Base-by-base conservation (phyloP, 1,140 invertebrate species). In the Nomia melanderi region DNA sequence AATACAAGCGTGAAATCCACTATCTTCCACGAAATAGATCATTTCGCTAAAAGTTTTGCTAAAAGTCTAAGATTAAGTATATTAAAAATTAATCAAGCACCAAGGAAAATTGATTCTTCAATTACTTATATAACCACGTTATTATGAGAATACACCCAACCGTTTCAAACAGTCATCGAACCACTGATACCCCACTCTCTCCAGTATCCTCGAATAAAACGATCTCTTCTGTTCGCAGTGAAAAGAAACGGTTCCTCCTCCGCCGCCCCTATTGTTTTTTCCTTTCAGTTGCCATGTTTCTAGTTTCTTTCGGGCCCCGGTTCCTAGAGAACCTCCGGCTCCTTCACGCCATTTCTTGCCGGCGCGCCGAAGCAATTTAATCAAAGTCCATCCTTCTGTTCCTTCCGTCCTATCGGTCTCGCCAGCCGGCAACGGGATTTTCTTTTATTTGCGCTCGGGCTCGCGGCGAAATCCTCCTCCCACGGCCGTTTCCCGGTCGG, bases 401-500 rank as follows among this genome's bases (percentile, higher is more conserved):
- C 56, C 57, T 56, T 63, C 17, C 63, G 7, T 62, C 33, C 57
- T 65, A 60, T 78, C 60, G 79, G 29, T 78, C 62, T 50, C 75
- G 65, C 44, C 50, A 70, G 41, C 25, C 36, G n/a, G 47, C 57
- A 2, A 6, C 11, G 3, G 41, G 14, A 29, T 69, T 44, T 66
- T 80, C 33, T 53, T 77, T 81, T 77, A 78, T 78, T 78, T 66
- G 62, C 36, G 31, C 63, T n/a, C 29, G 57, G 44, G 64, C 47
- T 77, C 31, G 56, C 69, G 27, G 39, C 41, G 29, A 29, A 59
- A 11, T 53, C 12, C 8, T 3, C 44, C 7, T 60, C 25, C 4
- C 2, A 29, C 9, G 23, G 25, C 25, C 17, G 36, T 29, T 47
- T n/a, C 36, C 20, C 29, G n/a, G n/a, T n/a, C n/a, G n/a, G n/a